Conservation (phyloP, 2,888 invertebrate species). For the Athalia circularis region DNA sequence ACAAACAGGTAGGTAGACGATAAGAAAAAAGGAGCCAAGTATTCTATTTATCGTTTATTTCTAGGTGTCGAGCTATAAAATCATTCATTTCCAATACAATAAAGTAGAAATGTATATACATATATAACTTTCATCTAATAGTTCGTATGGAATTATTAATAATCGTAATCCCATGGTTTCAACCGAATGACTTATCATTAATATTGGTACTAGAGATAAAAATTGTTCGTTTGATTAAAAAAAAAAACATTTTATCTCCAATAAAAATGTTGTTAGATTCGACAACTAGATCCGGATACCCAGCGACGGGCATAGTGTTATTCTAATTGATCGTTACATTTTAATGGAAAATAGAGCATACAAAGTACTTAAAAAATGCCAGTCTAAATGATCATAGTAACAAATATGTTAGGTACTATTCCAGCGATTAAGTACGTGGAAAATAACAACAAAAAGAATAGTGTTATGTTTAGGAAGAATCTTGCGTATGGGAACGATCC, state of each 20-base stretch:
- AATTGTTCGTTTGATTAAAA: background rate
- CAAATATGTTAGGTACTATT: conserved; percentile 33
- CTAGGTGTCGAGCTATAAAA: conserved; percentile 40
- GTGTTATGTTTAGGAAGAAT: conserved; percentile 30
- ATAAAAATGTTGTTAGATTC: conserved; percentile 10
- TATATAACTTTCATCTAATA: conserved; percentile 41
- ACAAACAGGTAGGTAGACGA: background rate
- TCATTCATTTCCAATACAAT: conserved; percentile 37
- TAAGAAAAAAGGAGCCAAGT: background rate
- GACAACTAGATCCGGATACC: conserved; percentile 23
- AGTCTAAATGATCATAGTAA: conserved; percentile 28
- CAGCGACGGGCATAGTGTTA: conserved; percentile 14
- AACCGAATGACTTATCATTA: conserved; percentile 17
- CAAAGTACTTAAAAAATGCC: conserved; percentile 31
- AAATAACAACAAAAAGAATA: conserved; percentile 25
- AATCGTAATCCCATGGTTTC: conserved; percentile 22
- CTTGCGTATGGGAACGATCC: conserved; percentile 7
- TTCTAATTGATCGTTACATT: conserved; percentile 24
- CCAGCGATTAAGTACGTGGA: conserved; percentile 20
- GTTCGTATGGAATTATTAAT: conserved; percentile 39
- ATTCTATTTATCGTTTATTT: conserved; percentile 21
- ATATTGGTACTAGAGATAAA: conserved; percentile 12
- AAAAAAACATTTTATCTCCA: conserved; percentile 10
- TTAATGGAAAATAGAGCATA: conserved; percentile 38
- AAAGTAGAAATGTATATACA: conserved; percentile 45